Evolutionary conservation across 2,113 vertebrate species (phyloP).

Genomic region (Odobenus rosmarus): DNA sequence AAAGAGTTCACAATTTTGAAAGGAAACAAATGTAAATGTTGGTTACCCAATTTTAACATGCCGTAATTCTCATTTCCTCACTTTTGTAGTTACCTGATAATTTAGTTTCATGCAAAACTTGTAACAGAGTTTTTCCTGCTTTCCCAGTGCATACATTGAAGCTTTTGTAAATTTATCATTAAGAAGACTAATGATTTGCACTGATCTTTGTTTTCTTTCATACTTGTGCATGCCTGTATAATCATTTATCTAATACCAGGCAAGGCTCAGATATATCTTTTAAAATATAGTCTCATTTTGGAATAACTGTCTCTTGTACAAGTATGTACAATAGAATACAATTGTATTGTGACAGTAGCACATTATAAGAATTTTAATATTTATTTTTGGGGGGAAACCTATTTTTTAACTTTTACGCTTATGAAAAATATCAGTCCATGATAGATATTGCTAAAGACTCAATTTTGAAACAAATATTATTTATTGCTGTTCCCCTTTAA

Average conservation of each 20-base stretch:
- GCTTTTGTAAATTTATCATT: background rate
- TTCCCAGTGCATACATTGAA: background rate
- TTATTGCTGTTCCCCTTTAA: background rate
- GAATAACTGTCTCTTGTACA: background rate
- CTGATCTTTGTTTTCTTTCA: background rate
- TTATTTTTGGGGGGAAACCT: background rate
- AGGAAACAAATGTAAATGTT: background rate
- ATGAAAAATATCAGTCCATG: background rate
- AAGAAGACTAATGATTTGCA: background rate
- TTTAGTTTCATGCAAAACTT: background rate
- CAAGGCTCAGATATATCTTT: background rate
- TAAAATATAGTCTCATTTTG: background rate
- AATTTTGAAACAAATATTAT: background rate
- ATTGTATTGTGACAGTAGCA: background rate
- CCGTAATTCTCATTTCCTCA: background rate
- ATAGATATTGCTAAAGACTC: background rate
- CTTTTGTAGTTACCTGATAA: background rate
- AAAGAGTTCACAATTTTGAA: background rate
- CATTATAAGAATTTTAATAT: background rate
- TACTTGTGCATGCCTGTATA: background rate
- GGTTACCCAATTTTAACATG: background rate
- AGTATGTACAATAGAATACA: background rate
- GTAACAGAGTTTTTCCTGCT: background rate
- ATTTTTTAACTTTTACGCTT: background rate
- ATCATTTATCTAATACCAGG: background rate